Evolutionary conservation across 1,140 invertebrate genomes (phyloP), one percentile per base, ranked within the genome.

Genomic region (Stratiolaelaps scimitus): DNA sequence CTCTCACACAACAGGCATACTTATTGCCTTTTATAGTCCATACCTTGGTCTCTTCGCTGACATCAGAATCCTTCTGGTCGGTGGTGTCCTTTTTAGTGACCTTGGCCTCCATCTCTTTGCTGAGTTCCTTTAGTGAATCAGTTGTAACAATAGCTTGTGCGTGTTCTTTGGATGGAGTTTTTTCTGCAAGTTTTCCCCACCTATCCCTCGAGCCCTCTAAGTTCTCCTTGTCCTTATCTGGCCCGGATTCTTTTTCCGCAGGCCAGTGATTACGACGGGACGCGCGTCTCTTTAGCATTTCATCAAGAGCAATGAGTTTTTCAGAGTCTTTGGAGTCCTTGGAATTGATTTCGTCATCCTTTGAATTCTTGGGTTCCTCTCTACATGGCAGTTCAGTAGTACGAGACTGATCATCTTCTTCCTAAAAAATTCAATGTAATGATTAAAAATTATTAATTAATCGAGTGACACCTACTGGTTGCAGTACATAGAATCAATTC

Each of bases 61-160:
- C 10, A 4, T 6, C 34, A 6, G 34, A 40, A 40, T 40, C 34
- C 34, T 40, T 40, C 10, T 40, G 34, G 34, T 40, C 34, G 34
- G 10, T 40, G 34, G 34, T 40, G 10, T 40, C 34, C 53, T 60
- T 60, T 26, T 34, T 26, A 26, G 26, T 60, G 26, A 29, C 26
- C 10, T 60, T 34, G 15, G 26, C 34, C 53, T 60, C 15, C 53
- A 60, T 17, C 53, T 60, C 53, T 6, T 26, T 34, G 23, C 53
- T 60, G 1, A 60, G 53, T 60, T 60, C 53, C 34, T 60, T 60
- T 34, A 60, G 10, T 15, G 53, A 60, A 60, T 60, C 53, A 23
- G 53, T 60, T 34, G 53, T 60, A 60, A 26, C 53, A 26, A 60
- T 34, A 5, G 34, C 53, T 26, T 60, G 53, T 60, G 53, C 34